Conservation (phyloP, 2,888 invertebrate species). For the Muscina levida region DNA sequence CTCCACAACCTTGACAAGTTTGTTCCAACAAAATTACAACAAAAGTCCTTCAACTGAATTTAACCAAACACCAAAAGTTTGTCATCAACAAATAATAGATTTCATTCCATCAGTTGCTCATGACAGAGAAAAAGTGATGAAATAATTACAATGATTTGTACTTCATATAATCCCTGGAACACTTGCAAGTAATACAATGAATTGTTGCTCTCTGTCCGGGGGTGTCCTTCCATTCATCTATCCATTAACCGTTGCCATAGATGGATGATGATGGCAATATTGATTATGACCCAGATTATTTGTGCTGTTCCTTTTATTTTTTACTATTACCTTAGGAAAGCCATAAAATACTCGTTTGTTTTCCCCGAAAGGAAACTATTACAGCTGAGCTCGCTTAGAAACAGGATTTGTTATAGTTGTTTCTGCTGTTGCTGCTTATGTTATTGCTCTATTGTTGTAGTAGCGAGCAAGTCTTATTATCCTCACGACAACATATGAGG, state of each 20-base stretch:
- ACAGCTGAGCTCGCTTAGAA: constrained; percentile 19
- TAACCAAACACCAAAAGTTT: background rate
- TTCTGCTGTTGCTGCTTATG: constrained; percentile 22
- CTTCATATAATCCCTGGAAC: constrained; percentile 17
- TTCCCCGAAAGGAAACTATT: constrained; percentile 41
- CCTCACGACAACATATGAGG: constrained; percentile 54
- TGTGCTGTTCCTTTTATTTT: constrained; percentile 4
- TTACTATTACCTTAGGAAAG: constrained; percentile 51
- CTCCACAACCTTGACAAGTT: background rate
- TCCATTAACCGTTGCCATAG: background rate
- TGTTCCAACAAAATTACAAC: background rate
- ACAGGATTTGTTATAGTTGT: too few relatives aligned
- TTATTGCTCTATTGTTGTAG: constrained; percentile 11
- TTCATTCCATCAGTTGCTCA: too few relatives aligned
- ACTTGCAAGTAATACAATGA: too few relatives aligned
- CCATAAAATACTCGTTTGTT: constrained; percentile 47
- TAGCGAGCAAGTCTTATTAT: constrained; percentile 36
- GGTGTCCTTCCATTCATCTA: constrained; percentile 8
- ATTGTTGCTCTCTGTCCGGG: too few relatives aligned
- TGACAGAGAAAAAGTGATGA: background rate
- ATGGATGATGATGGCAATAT: constrained; percentile 37
- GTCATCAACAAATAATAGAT: too few relatives aligned
- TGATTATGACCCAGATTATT: constrained; percentile 62
- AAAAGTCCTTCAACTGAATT: constrained; percentile 3
- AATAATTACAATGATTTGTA: constrained; percentile 17